Evolutionary conservation across 2,888 invertebrate species (phyloP), one percentile per base, ranked within the genome.

Genomic region (Geophilus truncorum): DNA sequence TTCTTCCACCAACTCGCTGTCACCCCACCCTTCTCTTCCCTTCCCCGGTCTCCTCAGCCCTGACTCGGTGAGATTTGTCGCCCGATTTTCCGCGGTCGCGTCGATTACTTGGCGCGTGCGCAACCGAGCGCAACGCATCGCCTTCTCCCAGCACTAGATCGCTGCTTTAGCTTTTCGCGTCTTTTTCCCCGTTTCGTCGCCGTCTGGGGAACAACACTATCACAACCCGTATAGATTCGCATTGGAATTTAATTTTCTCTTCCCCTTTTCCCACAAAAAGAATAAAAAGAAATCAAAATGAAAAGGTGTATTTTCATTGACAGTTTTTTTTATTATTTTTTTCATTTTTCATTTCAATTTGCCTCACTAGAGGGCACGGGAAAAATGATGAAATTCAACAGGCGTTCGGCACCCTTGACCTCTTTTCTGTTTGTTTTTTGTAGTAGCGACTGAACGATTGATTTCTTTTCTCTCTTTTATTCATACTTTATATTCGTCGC

Each of bases 81-180:
- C 57, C 57, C 57, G 57, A 57, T 57, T 57, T 57, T 57, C 57
- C 57, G 57, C 57, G 57, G 57, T 57, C 57, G 57, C 57, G 57
- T 57, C 57, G 57, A 57, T 57, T 57, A 57, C 57, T 57, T 10
- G 57, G 57, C 4, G 57, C 57, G 57, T 57, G 57, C 21, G 21
- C 57, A 57, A 23, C 57, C 21, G 57, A 57, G 57, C 57, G 57
- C 18, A 21, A 9, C 57, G 18, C 18, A 21, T 23, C 57, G 18
- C 45, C 15, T 15, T 40, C 40, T 21, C 57, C n/a, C 21, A 4
- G 21, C 10, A 12, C 21, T 23, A 10, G 57, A 45, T 45, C 5
- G 45, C 15, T 45, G n/a, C 45, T 45, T 57, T n/a, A n/a, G n/a
- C n/a, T 21, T 40, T 40, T 40, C 15, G 9, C 15, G n/a, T n/a